phyloP scores from a whole-genome alignment of 2,888 invertebrate species.

The Hemicrepidius hirtus region DNA sequence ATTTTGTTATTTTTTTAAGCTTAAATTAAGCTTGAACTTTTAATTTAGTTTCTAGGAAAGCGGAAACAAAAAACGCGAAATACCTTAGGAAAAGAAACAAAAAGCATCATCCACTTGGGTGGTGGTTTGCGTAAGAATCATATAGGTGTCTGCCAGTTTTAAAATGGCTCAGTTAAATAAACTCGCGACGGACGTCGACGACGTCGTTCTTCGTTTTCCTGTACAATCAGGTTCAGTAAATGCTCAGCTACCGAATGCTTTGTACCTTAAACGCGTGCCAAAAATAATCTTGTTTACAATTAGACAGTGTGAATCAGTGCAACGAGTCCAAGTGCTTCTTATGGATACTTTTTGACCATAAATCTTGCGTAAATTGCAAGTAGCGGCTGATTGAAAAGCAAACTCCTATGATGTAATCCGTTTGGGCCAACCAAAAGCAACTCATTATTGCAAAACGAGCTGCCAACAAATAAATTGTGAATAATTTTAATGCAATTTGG shows the following conservation, averaged over 20 bases:
- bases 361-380: background rate
- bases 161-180: slow-evolving; percentile 40
- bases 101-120: slow-evolving; percentile 29
- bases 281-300: slow-evolving; percentile 60
- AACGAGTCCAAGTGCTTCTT: slow-evolving; percentile 16
- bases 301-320: slow-evolving; percentile 46
- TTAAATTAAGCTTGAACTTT: too few relatives aligned
- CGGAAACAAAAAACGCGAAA: slow-evolving; percentile 7
- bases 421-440: background rate
- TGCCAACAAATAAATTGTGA: slow-evolving; percentile 10
- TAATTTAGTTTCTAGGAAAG: too few relatives aligned
- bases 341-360: slow-evolving; percentile 3
- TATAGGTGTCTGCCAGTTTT: slow-evolving; percentile 40
- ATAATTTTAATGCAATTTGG: slow-evolving; percentile 18
- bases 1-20: too few relatives aligned
- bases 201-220: slow-evolving; percentile 45
- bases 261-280: slow-evolving; percentile 45
- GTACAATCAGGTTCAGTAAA: slow-evolving; percentile 38
- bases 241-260: slow-evolving; percentile 43
- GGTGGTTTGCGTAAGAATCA: slow-evolving; percentile 40
- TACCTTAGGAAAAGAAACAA: slow-evolving; percentile 15
- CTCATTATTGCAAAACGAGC: background rate
- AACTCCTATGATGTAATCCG: slow-evolving; percentile 18
- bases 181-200: slow-evolving; percentile 40
- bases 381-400: slow-evolving; percentile 27